Percentiles rank a stretch among this genome's conserved stretches.
These are phyloP conservation scores for Temnothorax unifasciatus DNA, from an alignment of 2,888 invertebrate genomes.

Conservation along the genomic window DNA sequence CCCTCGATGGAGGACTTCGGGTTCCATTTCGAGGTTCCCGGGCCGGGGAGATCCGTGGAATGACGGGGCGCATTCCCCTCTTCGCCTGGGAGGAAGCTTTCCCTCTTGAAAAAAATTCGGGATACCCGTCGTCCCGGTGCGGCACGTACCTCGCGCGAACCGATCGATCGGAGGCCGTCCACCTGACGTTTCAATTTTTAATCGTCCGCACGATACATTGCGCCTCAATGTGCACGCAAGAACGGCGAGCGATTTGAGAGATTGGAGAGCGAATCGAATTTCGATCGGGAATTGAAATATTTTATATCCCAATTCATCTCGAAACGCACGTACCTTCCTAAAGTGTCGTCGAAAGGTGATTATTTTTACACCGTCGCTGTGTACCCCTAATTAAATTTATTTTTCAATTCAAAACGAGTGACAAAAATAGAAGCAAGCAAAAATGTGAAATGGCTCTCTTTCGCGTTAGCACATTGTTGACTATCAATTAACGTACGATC, in stretches of 20 bases:
- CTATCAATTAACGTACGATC: constrained; percentile 19
- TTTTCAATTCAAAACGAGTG: neutral
- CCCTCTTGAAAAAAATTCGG: constrained; percentile 80
- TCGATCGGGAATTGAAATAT: constrained; percentile 21
- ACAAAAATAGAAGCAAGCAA: neutral
- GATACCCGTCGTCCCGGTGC: constrained; percentile 66
- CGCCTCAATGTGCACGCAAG: neutral
- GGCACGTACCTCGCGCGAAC: constrained; percentile 70
- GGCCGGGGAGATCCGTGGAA: constrained; percentile 75
- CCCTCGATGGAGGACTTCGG: constrained; percentile 75
- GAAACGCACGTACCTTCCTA: neutral
- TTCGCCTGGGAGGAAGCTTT: constrained; percentile 73
- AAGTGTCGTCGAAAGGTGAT: neutral
- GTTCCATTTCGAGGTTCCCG: constrained; percentile 81
- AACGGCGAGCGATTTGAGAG: neutral
- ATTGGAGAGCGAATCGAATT: neutral
- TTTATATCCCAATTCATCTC: neutral
- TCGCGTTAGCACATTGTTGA: neutral
- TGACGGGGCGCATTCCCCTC: constrained; percentile 83
- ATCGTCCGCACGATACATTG: constrained; percentile 46
- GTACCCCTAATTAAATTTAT: neutral
- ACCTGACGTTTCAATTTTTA: constrained; percentile 78
- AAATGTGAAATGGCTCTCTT: constrained; percentile 7
- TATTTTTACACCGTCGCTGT: neutral
- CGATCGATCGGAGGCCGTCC: constrained; percentile 58